Percentiles rank a stretch among this genome's conserved stretches.
phyloP scores from a whole-genome alignment of 2,888 invertebrate genomes.

The Unio delphinus region DNA sequence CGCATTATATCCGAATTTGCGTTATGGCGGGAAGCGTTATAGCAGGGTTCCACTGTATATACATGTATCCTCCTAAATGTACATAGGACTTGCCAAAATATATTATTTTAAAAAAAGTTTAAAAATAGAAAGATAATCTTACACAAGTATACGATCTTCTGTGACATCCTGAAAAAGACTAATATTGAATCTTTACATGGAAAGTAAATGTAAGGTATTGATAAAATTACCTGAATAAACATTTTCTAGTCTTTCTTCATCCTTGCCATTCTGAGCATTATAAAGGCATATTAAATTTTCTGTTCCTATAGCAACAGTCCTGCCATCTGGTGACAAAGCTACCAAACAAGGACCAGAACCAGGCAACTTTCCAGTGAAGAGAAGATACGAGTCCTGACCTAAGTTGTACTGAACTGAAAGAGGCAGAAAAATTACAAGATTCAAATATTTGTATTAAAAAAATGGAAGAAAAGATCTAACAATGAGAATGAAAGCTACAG shows the following conservation, averaged over 20 bases:
- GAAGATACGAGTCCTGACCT: conserved; percentile 84
- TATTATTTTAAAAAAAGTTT: too few relatives aligned
- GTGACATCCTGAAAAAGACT: too few relatives aligned
- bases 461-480: not conserved
- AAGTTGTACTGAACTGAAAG: conserved; percentile 83
- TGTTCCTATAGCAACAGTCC: conserved; percentile 82
- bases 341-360: conserved; percentile 74
- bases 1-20: too few relatives aligned
- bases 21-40: too few relatives aligned
- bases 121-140: too few relatives aligned
- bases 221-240: conserved; percentile 72
- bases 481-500: not conserved
- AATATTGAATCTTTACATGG: not conserved
- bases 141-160: too few relatives aligned
- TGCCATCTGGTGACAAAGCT: conserved; percentile 85
- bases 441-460: not conserved
- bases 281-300: conserved; percentile 80
- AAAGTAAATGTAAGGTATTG: not conserved
- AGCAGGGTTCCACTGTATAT: too few relatives aligned
- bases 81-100: too few relatives aligned
- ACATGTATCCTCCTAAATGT: too few relatives aligned
- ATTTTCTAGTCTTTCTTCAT: conserved; percentile 80
- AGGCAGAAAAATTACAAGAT: conserved; percentile 8
- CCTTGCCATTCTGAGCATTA: conserved; percentile 78
- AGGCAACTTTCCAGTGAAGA: conserved; percentile 77